phyloP scores from a whole-genome alignment of 2,797 vertebrate genomes.

The Typhlichthys subterraneus region DNA sequence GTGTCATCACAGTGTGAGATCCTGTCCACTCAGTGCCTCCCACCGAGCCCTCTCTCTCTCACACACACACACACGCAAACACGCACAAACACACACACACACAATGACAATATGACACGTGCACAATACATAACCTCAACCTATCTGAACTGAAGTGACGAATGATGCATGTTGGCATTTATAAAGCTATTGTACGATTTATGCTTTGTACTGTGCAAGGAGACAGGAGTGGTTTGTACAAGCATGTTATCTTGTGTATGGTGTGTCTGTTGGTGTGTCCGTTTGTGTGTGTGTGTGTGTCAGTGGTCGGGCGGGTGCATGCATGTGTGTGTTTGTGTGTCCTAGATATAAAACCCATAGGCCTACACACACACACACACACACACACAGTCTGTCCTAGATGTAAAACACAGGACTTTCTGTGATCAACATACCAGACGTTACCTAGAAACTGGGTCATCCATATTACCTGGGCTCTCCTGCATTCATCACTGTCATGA shows the following conservation, averaged over 20 bases:
- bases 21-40: conserved; percentile 58
- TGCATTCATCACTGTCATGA: conserved; percentile 40
- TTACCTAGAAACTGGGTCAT: conserved; percentile 49
- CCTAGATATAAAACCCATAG: conserved; percentile 2
- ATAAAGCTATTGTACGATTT: not conserved
- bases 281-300: not conserved
- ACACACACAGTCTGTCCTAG: conserved; percentile 1
- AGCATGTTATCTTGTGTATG: no score
- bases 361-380: not conserved
- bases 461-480: conserved; percentile 32
- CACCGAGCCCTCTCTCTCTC: conserved; percentile 19
- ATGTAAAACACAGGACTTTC: conserved; percentile 1
- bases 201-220: not conserved
- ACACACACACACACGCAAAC: not conserved
- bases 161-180: no score
- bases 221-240: not conserved
- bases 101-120: not conserved
- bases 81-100: not conserved
- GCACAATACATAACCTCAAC: no score
- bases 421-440: not conserved
- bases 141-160: no score
- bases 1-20: conserved; percentile 73
- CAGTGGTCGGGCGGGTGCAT: not conserved
- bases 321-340: conserved; percentile 2
- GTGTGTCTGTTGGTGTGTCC: no score